A percentile compares a stretch with the other conserved stretches of the same genome.
phyloP scores from a whole-genome alignment of 2,888 invertebrate species.

The Latrodectus hesperus region DNA sequence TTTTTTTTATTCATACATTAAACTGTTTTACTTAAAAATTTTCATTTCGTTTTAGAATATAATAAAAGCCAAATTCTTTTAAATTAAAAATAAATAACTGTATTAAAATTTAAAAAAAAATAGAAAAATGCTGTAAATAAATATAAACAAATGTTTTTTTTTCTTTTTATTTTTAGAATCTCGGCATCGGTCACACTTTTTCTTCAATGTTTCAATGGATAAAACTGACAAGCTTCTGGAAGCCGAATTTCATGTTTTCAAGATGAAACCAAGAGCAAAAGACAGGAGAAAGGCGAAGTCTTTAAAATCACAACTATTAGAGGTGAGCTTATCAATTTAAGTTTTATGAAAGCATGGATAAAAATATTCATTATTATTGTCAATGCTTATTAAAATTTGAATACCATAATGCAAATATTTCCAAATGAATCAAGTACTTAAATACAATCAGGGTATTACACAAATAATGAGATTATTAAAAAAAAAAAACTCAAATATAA shows the following conservation, averaged over 20 bases:
- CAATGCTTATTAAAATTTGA: no score
- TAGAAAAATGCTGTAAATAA: neutral
- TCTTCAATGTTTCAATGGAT: conserved; percentile 77
- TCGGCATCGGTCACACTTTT: conserved; percentile 73
- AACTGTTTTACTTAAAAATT: no score
- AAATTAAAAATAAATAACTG: neutral
- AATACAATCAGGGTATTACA: no score
- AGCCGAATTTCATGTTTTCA: conserved; percentile 79
- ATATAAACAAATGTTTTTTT: no score
- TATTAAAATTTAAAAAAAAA: conserved; percentile 72
- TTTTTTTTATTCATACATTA: no score
- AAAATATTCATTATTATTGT: no score
- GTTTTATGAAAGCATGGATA: no score
- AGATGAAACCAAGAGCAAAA: conserved; percentile 74
- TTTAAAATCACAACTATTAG: conserved; percentile 69
- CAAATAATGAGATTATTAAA: no score
- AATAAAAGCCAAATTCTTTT: neutral
- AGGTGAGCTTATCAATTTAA: conserved; percentile 54
- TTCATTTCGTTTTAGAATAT: no score
- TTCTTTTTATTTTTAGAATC: conserved; percentile 72
- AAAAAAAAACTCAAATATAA: no score
- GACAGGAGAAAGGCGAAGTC: conserved; percentile 55
- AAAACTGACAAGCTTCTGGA: conserved; percentile 77
- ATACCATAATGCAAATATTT: no score
- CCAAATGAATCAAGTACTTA: no score